Evolutionary conservation across 1,140 invertebrate genomes (phyloP).

Genomic region (Drosophila repleta): DNA sequence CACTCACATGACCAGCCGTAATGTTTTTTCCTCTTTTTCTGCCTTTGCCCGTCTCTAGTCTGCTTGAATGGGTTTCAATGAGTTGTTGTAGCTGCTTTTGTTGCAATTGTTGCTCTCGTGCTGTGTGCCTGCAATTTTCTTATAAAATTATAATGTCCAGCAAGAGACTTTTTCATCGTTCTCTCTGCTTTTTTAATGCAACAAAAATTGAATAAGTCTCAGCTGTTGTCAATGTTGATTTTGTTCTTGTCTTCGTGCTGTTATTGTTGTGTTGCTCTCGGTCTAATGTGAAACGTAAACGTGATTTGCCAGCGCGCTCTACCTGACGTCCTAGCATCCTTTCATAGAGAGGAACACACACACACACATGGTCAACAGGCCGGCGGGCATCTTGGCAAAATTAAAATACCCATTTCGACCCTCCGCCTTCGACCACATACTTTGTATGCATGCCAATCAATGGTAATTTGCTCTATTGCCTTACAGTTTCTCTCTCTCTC

Average conservation of each 20-base stretch:
- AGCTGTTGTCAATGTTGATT: slow-evolving; percentile 7
- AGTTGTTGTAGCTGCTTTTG: slow-evolving; percentile 20
- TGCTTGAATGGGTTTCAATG: slow-evolving; percentile 57
- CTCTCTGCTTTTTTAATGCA: slow-evolving; percentile 40
- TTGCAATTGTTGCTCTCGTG: slow-evolving; percentile 2
- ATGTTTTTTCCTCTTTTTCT: slow-evolving; percentile 23
- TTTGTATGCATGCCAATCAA: slow-evolving; percentile 54
- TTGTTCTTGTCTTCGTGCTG: slow-evolving; percentile 6
- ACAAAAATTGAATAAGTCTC: slow-evolving; percentile 68
- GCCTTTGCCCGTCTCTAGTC: slow-evolving; percentile 29
- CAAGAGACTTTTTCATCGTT: slow-evolving; percentile 54
- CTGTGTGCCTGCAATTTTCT: slow-evolving; percentile 60
- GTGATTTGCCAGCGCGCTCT: slow-evolving; percentile 65
- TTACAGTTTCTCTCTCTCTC: background rate
- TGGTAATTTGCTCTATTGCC: slow-evolving; percentile 27
- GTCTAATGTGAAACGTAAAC: slow-evolving; percentile 69
- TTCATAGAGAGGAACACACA: background rate
- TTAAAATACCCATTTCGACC: slow-evolving; percentile 58
- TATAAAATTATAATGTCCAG: slow-evolving; percentile 76
- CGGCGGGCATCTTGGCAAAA: slow-evolving; percentile 55
- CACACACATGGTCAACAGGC: slow-evolving; percentile 1
- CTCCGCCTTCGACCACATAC: slow-evolving; percentile 2
- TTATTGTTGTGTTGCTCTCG: slow-evolving; percentile 13
- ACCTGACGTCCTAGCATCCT: slow-evolving; percentile 42
- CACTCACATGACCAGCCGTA: slow-evolving; percentile 23